Evolutionary conservation across 2,888 invertebrate genomes (phyloP), one percentile per base, ranked within the genome.

Genomic region (Hermodice carunculata): DNA sequence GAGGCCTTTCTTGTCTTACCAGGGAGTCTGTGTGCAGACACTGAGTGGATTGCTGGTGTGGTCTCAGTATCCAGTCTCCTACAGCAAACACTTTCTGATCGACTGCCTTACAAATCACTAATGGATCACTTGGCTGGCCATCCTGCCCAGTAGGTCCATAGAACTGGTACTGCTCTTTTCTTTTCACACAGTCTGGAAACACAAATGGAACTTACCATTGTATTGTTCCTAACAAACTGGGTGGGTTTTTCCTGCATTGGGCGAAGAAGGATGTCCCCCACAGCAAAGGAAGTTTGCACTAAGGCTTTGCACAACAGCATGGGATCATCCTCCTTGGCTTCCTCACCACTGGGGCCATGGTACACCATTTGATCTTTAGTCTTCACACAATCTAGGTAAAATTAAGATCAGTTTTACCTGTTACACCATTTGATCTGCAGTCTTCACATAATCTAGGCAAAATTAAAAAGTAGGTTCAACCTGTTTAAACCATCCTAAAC

Each of bases 381-480:
- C n/a, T 66, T 67, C 17, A 80, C 57, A 61, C 80, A 81, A n/a
- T 73, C 81, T 80, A 70, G 6, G 72, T 66, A 53, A 40, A 24
- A 24, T 49, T 49, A 22, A 24, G 49, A n/a, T n/a, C n/a, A n/a
- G n/a, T n/a, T n/a, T n/a, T n/a, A n/a, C 77, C 1, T 74, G 65
- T 40, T 62, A 71, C 24, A 61, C 43, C 17, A 64, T 56, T 26
- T 52, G 40, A 42, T 76, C 73, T 22, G 65, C 58, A 22, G 69
- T 69, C n/a, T 66, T 67, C 17, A 80, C 57, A 61, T 79, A 81
- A n/a, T 73, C 81, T 80, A 70, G 6, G 72, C 66, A 53, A 40
- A 24, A 24, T 49, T 49, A 22, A 24, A 28, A n/a, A n/a, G n/a
- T n/a, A n/a, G n/a, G n/a, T n/a, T n/a, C n/a, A n/a, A n/a, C n/a